Evolutionary conservation across 2,888 invertebrate genomes (phyloP), one percentile per base, ranked within the genome.

Genomic region (Augiades crinisus): DNA sequence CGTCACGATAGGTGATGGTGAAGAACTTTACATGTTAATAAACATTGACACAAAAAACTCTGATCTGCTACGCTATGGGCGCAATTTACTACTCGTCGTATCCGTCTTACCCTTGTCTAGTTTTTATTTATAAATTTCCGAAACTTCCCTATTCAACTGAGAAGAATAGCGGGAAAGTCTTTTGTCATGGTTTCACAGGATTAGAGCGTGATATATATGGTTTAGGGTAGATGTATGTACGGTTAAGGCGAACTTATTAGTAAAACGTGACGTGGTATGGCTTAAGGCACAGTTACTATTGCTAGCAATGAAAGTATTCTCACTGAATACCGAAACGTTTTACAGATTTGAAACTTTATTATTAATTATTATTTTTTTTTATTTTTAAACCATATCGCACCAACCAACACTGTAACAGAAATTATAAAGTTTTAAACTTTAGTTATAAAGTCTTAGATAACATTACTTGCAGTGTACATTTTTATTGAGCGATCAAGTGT

Each of bases 111-210:
- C 49, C 40, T 33, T 49, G 49, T 49, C 49, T 49, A 40, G 40
- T 49, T 49, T 49, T 49, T 49, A 49, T 49, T 49, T 49, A 49
- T 49, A 40, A 49, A 49, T 40, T 49, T 49, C 38, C 38, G 31
- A 12, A 31, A 43, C 49, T 49, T 33, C 40, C 22, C 49, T 24
- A 49, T 49, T 49, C 49, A 49, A 41, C 49, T 31, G 47, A 47
- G 47, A 49, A 47, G 47, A 47, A 47, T 31, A 41, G 49, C 49
- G 49, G 12, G 41, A 49, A 49, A 49, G 33, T 49, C 49, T 33
- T 41, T 49, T 49, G 49, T 49, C 33, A 40, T 50, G 50, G 36
- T 36, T 50, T 36, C 41, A 50, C 50, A 43, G 50, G 50, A 50
- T 50, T 50, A 50, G 36, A 50, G 12, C 40, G n/a, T 50, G 49